Base-by-base conservation (phyloP, 2,113 vertebrate species). In the Microtus richardsoni region DNA sequence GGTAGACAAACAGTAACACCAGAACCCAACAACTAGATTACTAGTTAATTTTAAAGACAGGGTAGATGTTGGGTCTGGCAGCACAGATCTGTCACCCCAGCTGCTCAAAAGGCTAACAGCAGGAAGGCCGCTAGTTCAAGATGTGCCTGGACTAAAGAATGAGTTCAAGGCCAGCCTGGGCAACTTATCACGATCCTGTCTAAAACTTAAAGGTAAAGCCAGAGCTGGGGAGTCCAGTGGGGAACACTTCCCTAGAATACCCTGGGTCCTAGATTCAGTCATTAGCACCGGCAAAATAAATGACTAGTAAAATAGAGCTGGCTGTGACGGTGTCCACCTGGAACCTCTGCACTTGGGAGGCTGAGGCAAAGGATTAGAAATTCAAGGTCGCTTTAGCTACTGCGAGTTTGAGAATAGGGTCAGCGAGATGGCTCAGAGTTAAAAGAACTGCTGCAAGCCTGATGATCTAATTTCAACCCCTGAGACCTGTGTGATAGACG, bases 41-140 rank as follows among this genome's bases (percentile, higher is more conserved):
- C n/a, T 47, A 1, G 90, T 86, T 13, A 47, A 77, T 91, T 88
- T 91, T 88, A 79, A 94, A 93, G n/a, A 92, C 30, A 84, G 41
- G 49, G n/a, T 64, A 44, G 36, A 96, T 79, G 47, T 33, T 9
- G 47, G 30, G 30, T 30, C 75, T 78, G 75, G 28, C 44, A 28
- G 47, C 47, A 52, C 14, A 78, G 44, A 49, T 49, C 77, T 79
- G 77, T 79, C 19, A 54, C 49, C 47, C 30, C 17, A 79, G 49
- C 33, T 79, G 30, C 36, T 54, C 47, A 79, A 8, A 49, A 54
- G 47, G 26, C 26, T 78, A 78, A 78, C 39, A 49, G 28, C 44
- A 78, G 44, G 24, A 78, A 49, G 26, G 49, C 44, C 17, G 28
- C 44, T 49, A 47, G 41, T 16, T 47, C n/a, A 75, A 75, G 41